Evolutionary conservation across 2,888 invertebrate species (phyloP).

Genomic region (Drosophila borealis): DNA sequence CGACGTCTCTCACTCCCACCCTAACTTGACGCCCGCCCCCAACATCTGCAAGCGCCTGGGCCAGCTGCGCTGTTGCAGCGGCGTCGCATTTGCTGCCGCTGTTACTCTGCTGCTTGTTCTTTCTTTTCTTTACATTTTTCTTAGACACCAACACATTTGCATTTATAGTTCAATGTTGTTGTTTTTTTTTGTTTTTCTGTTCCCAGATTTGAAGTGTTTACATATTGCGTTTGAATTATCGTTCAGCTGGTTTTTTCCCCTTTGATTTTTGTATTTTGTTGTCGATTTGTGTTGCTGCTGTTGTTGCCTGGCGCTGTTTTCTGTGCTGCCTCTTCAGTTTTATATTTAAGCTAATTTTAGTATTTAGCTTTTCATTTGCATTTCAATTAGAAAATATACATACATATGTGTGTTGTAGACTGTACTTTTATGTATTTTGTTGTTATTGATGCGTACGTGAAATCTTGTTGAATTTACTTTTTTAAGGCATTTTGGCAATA

Average conservation of each 20-base stretch:
- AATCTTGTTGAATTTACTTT: constrained; percentile 19
- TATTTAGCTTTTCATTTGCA: constrained; percentile 75
- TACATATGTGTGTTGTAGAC: constrained; percentile 35
- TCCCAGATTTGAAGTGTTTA: constrained; percentile 71
- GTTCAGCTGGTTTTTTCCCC: constrained; percentile 48
- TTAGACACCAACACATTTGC: constrained; percentile 42
- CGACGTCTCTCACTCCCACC: constrained; percentile 14
- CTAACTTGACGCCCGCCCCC: constrained; percentile 11
- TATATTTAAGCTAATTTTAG: constrained; percentile 75
- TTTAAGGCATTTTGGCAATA: constrained; percentile 2
- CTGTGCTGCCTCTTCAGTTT: constrained; percentile 53
- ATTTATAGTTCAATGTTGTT: constrained; percentile 38
- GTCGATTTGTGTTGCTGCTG: constrained; percentile 29
- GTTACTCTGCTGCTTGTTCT: constrained; percentile 16
- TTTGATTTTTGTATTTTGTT: constrained; percentile 58
- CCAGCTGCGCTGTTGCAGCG: constrained; percentile 47
- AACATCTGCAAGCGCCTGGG: constrained; percentile 20
- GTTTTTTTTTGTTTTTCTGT: constrained; percentile 32
- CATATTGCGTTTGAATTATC: constrained; percentile 76
- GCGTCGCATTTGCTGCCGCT: constrained; percentile 13
- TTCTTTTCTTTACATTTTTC: constrained; percentile 38
- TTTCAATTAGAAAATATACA: constrained; percentile 67
- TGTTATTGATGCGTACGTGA: constrained; percentile 30
- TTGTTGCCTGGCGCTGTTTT: constrained; percentile 38
- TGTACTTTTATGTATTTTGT: constrained; percentile 42